Conservation (phyloP, 2,113 vertebrate species). For the Thalassoma bifasciatum region DNA sequence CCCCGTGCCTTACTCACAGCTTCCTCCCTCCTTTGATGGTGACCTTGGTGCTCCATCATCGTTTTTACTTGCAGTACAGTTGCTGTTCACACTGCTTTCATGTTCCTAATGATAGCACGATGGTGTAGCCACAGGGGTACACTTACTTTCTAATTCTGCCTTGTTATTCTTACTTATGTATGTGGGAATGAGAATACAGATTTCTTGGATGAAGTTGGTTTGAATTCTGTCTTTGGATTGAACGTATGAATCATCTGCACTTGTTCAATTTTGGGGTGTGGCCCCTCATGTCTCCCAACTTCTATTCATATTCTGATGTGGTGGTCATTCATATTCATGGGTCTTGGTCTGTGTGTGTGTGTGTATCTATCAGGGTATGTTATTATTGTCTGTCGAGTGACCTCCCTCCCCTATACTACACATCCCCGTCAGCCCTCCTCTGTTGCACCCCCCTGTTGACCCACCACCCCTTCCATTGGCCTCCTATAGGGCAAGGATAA, state of each 20-base stretch:
- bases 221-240: neutral
- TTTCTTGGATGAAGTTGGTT: neutral
- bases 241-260: neutral
- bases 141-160: conserved; percentile 8
- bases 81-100: conserved; percentile 30
- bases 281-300: conserved; percentile 7
- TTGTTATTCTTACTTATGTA: conserved; percentile 9
- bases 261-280: conserved; percentile 18
- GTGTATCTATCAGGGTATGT: neutral
- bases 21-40: conserved; percentile 56
- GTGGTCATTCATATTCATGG: conserved; percentile 66
- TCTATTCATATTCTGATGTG: conserved; percentile 62
- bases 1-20: conserved; percentile 26
- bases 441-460: conserved; percentile 2
- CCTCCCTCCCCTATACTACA: conserved; percentile 41
- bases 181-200: conserved; percentile 11
- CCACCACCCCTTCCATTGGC: neutral
- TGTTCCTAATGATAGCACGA: conserved; percentile 33
- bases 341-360: neutral
- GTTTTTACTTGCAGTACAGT: conserved; percentile 40
- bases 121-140: conserved; percentile 17
- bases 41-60: conserved; percentile 43
- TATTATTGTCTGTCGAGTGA: conserved; percentile 9
- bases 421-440: conserved; percentile 18
- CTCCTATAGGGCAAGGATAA: conserved; percentile 56